These are phyloP conservation scores for Epicauta chinensis DNA, from an alignment of 1,140 invertebrate species.

Conservation along the genomic window DNA sequence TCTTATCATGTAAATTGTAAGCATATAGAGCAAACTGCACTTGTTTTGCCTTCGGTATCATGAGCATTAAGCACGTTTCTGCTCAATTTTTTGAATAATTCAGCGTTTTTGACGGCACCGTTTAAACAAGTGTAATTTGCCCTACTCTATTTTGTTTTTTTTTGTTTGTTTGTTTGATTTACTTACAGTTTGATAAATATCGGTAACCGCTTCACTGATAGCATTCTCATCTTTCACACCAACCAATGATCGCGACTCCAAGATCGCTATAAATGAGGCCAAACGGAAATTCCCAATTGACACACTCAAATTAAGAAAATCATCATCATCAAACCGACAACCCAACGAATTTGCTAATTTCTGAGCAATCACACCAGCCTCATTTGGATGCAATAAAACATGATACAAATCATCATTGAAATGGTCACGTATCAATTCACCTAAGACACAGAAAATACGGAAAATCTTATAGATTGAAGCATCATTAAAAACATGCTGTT, in stretches of 20 bases:
- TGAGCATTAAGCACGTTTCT: no score
- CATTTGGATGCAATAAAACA: constrained; percentile 58
- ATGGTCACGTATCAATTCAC: constrained; percentile 52
- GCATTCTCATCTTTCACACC: constrained; percentile 54
- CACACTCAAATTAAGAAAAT: constrained; percentile 57
- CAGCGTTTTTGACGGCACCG: no score
- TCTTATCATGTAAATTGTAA: no score
- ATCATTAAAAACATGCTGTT: constrained; percentile 54
- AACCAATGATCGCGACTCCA: constrained; percentile 63
- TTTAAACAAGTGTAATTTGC: no score
- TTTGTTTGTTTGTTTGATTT: no score
- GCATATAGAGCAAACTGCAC: no score
- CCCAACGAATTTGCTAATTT: constrained; percentile 60
- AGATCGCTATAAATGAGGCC: constrained; percentile 61
- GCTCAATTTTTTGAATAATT: no score
- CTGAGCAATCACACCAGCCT: constrained; percentile 58
- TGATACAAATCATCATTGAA: constrained; percentile 41
- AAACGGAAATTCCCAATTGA: constrained; percentile 59
- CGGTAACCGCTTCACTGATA: constrained; percentile 63
- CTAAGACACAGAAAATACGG: constrained; percentile 69
- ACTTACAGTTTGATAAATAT: constrained; percentile 58
- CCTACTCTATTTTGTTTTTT: no score
- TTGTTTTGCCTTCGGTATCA: no score
- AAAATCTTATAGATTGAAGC: constrained; percentile 67
- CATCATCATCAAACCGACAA: constrained; percentile 57